A percentile compares a stretch with the other conserved stretches of the same genome.
Conservation (phyloP, 2,113 vertebrate species). For the Origma solitaria region DNA sequence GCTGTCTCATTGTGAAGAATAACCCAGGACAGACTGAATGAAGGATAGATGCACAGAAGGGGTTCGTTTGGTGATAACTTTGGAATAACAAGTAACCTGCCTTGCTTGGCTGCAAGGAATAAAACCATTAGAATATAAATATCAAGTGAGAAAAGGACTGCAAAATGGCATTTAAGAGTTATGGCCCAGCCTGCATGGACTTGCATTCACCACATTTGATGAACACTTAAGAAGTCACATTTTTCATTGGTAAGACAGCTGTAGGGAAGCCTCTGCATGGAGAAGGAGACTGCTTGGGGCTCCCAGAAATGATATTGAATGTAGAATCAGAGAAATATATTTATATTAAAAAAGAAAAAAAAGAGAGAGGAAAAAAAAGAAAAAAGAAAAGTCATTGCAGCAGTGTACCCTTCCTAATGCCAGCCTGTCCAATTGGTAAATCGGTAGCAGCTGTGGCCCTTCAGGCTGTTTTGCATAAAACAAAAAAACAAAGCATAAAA, state of each 20-base stretch:
- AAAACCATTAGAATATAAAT: neutral
- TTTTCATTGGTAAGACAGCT: neutral
- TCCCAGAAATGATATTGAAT: neutral
- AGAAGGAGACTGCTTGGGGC: neutral
- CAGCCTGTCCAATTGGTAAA: neutral
- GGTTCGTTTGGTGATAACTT: neutral
- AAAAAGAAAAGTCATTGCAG: neutral
- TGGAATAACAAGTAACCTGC: neutral
- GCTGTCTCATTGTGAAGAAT: neutral
- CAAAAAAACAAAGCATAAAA: neutral
- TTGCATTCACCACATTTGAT: neutral
- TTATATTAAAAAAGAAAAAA: neutral
- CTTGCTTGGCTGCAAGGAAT: neutral
- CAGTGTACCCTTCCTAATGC: neutral
- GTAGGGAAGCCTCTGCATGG: neutral
- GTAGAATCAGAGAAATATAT: neutral
- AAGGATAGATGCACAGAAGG: neutral
- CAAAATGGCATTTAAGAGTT: neutral
- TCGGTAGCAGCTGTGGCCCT: neutral
- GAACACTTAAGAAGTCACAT: neutral
- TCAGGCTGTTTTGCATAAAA: neutral
- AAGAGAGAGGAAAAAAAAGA: fast-evolving
- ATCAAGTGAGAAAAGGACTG: neutral
- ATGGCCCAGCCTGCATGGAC: neutral
- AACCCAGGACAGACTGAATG: neutral